Percentiles rank a stretch among this genome's conserved stretches.
phyloP scores from a whole-genome alignment of 2,797 vertebrate species.

The Phataginus tricuspis region DNA sequence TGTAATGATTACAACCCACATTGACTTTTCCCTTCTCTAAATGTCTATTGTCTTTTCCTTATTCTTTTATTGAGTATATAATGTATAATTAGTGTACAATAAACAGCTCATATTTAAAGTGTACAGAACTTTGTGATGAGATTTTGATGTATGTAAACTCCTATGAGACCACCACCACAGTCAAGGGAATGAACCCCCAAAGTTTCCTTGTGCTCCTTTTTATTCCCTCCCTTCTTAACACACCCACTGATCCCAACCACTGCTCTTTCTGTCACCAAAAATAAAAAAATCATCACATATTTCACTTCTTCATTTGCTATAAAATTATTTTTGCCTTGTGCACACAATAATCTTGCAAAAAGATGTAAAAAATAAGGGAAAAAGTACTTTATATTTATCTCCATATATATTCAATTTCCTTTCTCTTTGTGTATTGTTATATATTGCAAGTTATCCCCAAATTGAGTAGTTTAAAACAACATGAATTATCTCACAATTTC shows the following conservation, averaged over 20 bases:
- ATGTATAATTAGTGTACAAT: background rate
- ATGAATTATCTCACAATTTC: background rate
- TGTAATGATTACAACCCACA: background rate
- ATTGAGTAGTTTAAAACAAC: background rate
- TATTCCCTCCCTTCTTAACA: background rate
- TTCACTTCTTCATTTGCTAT: background rate
- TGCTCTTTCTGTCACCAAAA: background rate
- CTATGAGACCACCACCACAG: background rate
- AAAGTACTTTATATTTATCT: background rate
- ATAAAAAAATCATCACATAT: background rate
- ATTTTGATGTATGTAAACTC: background rate
- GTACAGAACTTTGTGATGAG: background rate
- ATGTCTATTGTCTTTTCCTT: background rate
- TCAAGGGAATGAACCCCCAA: background rate
- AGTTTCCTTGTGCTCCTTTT: background rate
- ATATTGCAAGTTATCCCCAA: background rate
- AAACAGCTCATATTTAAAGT: background rate
- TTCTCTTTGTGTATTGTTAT: background rate
- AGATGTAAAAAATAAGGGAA: background rate
- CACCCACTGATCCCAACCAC: background rate
- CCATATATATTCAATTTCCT: background rate
- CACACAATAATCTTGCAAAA: background rate
- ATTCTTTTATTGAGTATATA: background rate
- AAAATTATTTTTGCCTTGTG: constrained; percentile 1
- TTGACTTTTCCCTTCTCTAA: background rate